A percentile compares a stretch with the other conserved stretches of the same genome.
These are phyloP conservation scores for Nipponacmea schrenckii DNA, from an alignment of 2,888 invertebrate species.

Conservation along the genomic window DNA sequence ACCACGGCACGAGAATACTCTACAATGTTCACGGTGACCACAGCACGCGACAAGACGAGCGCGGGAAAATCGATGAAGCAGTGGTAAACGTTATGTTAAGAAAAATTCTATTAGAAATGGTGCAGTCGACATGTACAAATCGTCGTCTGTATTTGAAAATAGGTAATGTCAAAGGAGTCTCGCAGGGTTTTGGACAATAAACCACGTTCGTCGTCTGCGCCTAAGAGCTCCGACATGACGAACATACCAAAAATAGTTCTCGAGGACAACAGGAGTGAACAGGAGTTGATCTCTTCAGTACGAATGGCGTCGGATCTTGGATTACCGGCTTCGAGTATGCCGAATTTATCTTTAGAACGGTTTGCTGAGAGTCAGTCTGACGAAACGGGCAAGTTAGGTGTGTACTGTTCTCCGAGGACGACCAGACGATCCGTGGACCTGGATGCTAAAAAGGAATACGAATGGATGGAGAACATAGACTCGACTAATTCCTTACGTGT, in stretches of 20 bases:
- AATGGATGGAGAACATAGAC: slow-evolving; percentile 33
- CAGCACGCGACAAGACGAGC: slow-evolving; percentile 4
- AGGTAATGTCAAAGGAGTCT: neutral
- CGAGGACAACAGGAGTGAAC: slow-evolving; percentile 21
- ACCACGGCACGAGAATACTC: neutral
- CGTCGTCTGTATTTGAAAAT: neutral
- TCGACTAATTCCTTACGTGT: slow-evolving; percentile 33
- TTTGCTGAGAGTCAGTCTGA: slow-evolving; percentile 17
- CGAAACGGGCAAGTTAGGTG: slow-evolving; percentile 35
- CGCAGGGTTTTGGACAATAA: neutral
- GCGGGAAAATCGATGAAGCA: neutral
- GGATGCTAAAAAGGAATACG: slow-evolving; percentile 31
- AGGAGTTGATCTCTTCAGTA: neutral
- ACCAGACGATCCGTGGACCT: slow-evolving; percentile 46
- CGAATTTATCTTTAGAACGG: slow-evolving; percentile 32
- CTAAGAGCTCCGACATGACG: slow-evolving; percentile 24
- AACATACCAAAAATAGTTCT: slow-evolving; percentile 34
- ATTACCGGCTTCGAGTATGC: slow-evolving; percentile 38
- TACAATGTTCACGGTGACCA: neutral
- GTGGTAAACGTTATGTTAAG: neutral
- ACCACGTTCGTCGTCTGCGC: slow-evolving; percentile 26
- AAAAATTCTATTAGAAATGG: neutral
- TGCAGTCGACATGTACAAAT: neutral
- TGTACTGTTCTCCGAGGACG: slow-evolving; percentile 56
- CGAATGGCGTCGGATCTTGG: slow-evolving; percentile 31